phyloP scores from a whole-genome alignment of 2,113 vertebrate genomes.

The Rafetus swinhoei region DNA sequence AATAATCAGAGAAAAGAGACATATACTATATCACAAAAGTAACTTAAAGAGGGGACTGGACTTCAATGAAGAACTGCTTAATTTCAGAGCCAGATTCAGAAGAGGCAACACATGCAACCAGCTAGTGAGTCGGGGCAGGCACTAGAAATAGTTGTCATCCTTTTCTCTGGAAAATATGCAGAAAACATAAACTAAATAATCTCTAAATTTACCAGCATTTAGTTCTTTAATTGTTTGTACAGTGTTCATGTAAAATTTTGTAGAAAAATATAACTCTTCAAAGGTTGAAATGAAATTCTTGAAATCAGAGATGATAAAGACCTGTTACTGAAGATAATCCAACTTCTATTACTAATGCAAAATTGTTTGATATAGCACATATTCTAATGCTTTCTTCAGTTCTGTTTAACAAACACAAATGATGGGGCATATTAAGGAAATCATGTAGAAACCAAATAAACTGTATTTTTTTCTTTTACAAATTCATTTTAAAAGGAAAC shows the following conservation, averaged over 20 bases:
- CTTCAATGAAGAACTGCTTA: neutral
- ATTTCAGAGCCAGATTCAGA: neutral
- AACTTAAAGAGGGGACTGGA: neutral
- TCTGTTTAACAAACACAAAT: neutral
- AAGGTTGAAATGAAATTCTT: neutral
- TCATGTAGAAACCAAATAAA: neutral
- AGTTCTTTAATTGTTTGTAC: neutral
- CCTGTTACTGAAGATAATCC: neutral
- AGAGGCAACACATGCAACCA: neutral
- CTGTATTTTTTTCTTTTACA: neutral
- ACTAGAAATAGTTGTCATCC: neutral
- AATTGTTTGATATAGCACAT: neutral
- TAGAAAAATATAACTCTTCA: neutral
- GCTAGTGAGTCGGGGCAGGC: neutral
- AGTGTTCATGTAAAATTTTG: neutral
- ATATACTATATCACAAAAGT: neutral
- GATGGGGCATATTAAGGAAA: neutral
- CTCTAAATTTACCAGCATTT: neutral
- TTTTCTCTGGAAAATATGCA: neutral
- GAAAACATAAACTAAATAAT: neutral
- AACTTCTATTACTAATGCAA: neutral
- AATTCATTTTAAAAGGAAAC: neutral
- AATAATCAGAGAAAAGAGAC: constrained; percentile 1
- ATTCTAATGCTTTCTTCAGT: neutral
- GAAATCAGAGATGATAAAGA: neutral